Evolutionary conservation across 2,113 vertebrate species (phyloP).

Genomic region (Microcebus murinus): DNA sequence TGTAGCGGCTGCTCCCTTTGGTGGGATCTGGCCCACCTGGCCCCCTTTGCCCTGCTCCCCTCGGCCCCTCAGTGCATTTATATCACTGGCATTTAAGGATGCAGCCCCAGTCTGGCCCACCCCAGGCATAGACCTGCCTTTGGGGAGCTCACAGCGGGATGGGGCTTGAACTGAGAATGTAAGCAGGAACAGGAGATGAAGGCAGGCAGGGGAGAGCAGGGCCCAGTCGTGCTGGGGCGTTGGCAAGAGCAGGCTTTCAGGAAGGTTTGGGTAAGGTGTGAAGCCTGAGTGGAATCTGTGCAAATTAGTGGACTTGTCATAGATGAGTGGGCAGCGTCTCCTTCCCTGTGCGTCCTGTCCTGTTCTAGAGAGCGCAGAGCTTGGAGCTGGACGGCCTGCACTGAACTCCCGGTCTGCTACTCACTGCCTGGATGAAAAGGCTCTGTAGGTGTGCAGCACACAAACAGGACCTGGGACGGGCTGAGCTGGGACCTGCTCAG

Average conservation of each 20-base stretch:
- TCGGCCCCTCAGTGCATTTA: fast-evolving
- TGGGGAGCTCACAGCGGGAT: neutral
- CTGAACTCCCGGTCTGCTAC: neutral
- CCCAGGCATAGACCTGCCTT: neutral
- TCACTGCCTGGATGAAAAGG: neutral
- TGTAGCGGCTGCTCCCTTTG: neutral
- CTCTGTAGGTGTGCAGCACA: fast-evolving
- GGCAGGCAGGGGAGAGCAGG: neutral
- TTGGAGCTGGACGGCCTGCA: neutral
- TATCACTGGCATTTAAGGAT: neutral
- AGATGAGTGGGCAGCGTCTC: neutral
- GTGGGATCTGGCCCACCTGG: fast-evolving
- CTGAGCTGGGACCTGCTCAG: fast-evolving
- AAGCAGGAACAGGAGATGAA: neutral
- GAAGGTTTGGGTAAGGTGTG: neutral
- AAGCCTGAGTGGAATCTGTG: neutral
- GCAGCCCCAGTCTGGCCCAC: neutral
- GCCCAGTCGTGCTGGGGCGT: fast-evolving
- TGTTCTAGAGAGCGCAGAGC: neutral
- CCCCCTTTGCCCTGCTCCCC: neutral
- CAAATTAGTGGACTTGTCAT: neutral
- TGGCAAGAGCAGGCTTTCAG: neutral
- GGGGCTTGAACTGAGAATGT: neutral
- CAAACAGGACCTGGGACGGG: neutral
- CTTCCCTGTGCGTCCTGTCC: neutral